Percentiles rank a stretch among this genome's conserved stretches.
These are phyloP conservation scores for Drosophila sproati DNA, from an alignment of 1,140 invertebrate species.

Conservation along the genomic window DNA sequence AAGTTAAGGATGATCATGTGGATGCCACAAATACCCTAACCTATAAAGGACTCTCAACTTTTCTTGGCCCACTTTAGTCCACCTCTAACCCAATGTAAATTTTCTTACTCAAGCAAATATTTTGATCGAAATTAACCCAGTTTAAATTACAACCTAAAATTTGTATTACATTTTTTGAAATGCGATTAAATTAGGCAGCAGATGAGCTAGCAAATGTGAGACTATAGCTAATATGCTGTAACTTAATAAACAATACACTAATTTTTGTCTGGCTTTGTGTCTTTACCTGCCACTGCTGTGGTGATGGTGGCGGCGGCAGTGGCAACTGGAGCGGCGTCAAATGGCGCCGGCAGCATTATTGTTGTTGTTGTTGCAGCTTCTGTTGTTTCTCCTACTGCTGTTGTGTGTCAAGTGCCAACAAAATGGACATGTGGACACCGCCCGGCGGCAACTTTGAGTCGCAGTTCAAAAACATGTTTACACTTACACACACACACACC, in stretches of 20 bases:
- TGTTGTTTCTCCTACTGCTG: conserved; percentile 49
- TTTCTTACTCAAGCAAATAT: neutral
- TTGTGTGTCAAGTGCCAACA: conserved; percentile 77
- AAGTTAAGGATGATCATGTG: conserved; percentile 27
- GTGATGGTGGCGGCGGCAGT: neutral
- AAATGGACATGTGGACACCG: conserved; percentile 68
- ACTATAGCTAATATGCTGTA: neutral
- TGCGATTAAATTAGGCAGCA: too few species aligned
- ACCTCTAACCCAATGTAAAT: neutral
- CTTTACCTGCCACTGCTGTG: conserved; percentile 62
- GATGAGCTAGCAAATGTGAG: too few species aligned
- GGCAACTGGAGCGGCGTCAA: conserved; percentile 17
- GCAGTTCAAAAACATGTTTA: conserved; percentile 78
- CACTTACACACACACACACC: conserved; percentile 46
- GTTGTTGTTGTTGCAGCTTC: conserved; percentile 43
- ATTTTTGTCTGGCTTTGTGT: conserved; percentile 26
- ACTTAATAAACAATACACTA: conserved; percentile 14
- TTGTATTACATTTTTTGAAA: too few species aligned
- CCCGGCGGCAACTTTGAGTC: conserved; percentile 68
- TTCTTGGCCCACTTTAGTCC: too few species aligned
- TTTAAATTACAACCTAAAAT: too few species aligned
- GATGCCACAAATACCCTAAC: conserved; percentile 33
- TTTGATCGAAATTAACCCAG: too few species aligned
- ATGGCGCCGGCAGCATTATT: conserved; percentile 66
- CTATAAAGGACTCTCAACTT: neutral